Evolutionary conservation across 2,113 vertebrate species (phyloP).

Genomic region (Cygnus atratus): DNA sequence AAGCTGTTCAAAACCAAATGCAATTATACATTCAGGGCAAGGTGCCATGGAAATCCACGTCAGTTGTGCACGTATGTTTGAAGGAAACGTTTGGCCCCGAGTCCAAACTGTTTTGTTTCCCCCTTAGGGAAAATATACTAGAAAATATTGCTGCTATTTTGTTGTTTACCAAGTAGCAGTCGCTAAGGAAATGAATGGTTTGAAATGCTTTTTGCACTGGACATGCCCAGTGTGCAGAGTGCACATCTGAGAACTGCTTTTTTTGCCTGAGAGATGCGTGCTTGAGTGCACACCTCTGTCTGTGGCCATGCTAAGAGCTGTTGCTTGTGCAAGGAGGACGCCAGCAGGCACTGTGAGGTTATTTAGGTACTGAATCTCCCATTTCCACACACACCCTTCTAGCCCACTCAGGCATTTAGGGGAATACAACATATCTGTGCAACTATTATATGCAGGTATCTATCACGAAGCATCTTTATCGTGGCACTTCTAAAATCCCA

Average conservation of each 20-base stretch:
- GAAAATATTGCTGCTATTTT: not conserved
- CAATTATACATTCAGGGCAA: conserved; percentile 48
- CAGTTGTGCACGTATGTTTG: not conserved
- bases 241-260: not conserved
- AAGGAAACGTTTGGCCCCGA: not conserved
- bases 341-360: fast-evolving
- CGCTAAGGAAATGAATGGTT: not conserved
- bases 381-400: not conserved
- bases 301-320: not conserved
- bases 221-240: not conserved
- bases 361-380: not conserved
- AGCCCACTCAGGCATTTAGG: not conserved
- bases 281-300: not conserved
- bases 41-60: conserved; percentile 15
- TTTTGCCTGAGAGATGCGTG: not conserved
- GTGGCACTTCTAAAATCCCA: not conserved
- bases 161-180: not conserved
- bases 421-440: not conserved
- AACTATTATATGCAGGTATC: not conserved
- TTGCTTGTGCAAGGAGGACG: not conserved
- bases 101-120: not conserved
- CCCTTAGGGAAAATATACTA: not conserved
- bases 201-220: not conserved
- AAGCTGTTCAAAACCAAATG: conserved; percentile 50
- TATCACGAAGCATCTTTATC: not conserved